Evolutionary conservation across 2,113 vertebrate genomes (phyloP).

Genomic region (Anseranas semipalmata): DNA sequence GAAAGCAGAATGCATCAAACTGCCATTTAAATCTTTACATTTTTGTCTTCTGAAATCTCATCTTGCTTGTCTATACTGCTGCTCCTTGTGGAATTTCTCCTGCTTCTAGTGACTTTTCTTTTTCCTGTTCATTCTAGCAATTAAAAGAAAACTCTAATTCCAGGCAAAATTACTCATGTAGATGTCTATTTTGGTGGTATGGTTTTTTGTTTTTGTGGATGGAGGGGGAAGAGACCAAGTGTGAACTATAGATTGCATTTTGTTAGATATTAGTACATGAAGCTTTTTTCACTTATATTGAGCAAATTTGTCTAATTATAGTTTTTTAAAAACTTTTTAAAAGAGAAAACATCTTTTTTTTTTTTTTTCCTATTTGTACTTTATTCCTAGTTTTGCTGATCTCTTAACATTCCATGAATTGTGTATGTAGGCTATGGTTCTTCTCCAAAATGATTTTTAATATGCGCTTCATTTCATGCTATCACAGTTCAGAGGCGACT

Average conservation of each 20-base stretch:
- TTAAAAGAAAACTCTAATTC: constrained; percentile 46
- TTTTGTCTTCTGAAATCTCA: constrained; percentile 44
- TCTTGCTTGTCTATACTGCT: constrained; percentile 39
- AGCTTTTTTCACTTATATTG: not conserved
- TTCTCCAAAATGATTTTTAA: not conserved
- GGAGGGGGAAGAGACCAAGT: constrained; percentile 21
- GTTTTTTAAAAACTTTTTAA: not conserved
- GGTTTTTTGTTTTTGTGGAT: not conserved
- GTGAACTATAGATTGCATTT: constrained; percentile 19
- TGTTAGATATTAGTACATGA: not conserved
- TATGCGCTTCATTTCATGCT: not conserved
- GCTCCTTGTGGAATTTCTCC: constrained; percentile 46
- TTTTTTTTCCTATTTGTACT: not conserved
- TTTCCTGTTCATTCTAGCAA: constrained; percentile 24
- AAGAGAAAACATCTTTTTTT: not conserved
- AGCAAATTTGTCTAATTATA: constrained; percentile 16
- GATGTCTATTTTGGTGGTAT: constrained; percentile 4
- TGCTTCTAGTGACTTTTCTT: constrained; percentile 31
- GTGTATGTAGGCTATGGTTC: not conserved
- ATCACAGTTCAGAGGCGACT: not conserved
- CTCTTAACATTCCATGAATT: not conserved
- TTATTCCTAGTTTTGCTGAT: not conserved
- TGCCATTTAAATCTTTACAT: constrained; percentile 55
- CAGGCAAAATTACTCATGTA: not conserved
- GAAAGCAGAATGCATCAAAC: constrained; percentile 50